Base-by-base conservation (phyloP, 2,888 invertebrate genomes). In the Pharmacophagus antenor region DNA sequence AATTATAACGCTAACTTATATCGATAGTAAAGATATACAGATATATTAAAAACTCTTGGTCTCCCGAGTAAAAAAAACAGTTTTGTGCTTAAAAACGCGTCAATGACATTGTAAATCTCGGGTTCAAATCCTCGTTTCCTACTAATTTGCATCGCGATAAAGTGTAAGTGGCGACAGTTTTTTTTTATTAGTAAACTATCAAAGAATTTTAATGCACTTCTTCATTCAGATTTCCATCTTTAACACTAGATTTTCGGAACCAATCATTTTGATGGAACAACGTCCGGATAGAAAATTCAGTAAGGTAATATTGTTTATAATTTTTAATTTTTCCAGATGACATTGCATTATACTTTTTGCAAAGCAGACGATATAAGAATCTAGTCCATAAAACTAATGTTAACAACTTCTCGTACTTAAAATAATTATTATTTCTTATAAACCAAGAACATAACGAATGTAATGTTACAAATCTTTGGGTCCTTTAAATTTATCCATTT, bases 101-200 rank as follows among this genome's bases (percentile, higher is more conserved):
- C 69, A 59, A 65, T 65, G 70, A 70, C 64, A 72, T 75, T 70
- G 72, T 79, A 74, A 73, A 71, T 77, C 70, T 70, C 65, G 55
- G 57, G 61, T 51, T 68, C 61, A 67, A 65, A 68, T 68, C 68
- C 37, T 52, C 37, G n/a, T 54, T 42, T 37, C 70, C 69, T 67
- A 64, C 62, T 67, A 69, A 79, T 81, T 81, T 79, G 72, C 80
- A 81, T 81, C 47, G 61, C 76, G 71, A 78, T 77, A 50, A 22
- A 71, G 65, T 68, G 65, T 77, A 79, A 80, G 79, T 71, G 69
- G 68, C 60, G 52, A 61, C 31, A 58, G 58, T 59, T 66, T 65
- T 65, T 23, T 62, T 65, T 23, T 61, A 53, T 58, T 63, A 42
- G 54, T 49, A 62, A 41, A 31, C 58, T 58, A 37, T 70, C 65